Evolutionary conservation across 2,797 vertebrate genomes (phyloP).

Genomic region (Bucorvus abyssinicus): DNA sequence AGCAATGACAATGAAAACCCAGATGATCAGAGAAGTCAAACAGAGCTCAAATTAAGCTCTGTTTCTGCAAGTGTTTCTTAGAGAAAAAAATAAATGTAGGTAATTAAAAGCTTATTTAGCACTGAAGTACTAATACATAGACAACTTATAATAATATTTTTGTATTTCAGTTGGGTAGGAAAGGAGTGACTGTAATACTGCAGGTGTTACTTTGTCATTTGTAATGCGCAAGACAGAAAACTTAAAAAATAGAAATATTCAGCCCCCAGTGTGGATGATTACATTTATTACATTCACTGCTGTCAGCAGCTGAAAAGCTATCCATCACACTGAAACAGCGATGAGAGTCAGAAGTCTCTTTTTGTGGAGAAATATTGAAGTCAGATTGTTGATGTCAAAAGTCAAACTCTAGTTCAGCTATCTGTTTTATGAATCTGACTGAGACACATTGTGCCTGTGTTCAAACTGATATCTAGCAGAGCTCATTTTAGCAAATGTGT

Average conservation of each 20-base stretch:
- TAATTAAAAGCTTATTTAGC: constrained; percentile 70
- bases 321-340: constrained; percentile 74
- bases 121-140: constrained; percentile 64
- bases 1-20: constrained; percentile 77
- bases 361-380: constrained; percentile 81
- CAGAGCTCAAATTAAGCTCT: constrained; percentile 77
- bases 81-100: constrained; percentile 40
- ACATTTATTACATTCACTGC: constrained; percentile 74
- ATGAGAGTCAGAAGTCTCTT: constrained; percentile 76
- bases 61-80: constrained; percentile 70
- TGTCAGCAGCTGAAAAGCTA: constrained; percentile 79
- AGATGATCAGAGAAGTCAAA: constrained; percentile 81
- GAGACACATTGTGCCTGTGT: constrained; percentile 81
- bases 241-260: constrained; percentile 70
- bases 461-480: constrained; percentile 80
- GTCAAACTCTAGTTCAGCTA: constrained; percentile 81
- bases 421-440: constrained; percentile 83
- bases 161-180: constrained; percentile 62
- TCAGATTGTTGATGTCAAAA: constrained; percentile 85
- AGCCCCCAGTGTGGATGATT: constrained; percentile 73
- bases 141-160: constrained; percentile 78
- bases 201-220: constrained; percentile 77
- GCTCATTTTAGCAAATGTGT: constrained; percentile 82
- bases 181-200: constrained; percentile 58
- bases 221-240: constrained; percentile 63